Percentiles rank a stretch among this genome's conserved stretches.
phyloP scores from a whole-genome alignment of 2,888 invertebrate species.

The Acrobeloides nanus region DNA sequence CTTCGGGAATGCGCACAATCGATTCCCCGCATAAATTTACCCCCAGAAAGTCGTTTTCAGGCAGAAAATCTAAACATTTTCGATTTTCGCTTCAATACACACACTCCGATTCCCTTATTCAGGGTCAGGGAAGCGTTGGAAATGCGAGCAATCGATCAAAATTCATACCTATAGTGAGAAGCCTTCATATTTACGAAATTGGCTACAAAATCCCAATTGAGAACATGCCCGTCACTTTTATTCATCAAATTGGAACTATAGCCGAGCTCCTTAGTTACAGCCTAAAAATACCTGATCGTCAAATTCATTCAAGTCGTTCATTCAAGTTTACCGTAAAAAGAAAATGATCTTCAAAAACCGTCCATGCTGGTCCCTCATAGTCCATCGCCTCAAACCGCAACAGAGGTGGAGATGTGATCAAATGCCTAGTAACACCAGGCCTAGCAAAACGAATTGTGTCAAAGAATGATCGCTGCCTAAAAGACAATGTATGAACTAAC shows the following conservation, averaged over 20 bases:
- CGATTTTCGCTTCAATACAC: too few relatives aligned
- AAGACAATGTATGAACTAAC: conserved; percentile 9
- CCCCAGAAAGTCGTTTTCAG: too few relatives aligned
- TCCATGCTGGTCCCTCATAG: conserved; percentile 74
- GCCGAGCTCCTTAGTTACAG: conserved; percentile 61
- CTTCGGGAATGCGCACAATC: too few relatives aligned
- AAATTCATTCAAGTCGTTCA: conserved; percentile 3
- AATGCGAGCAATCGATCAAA: too few relatives aligned
- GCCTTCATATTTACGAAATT: conserved; percentile 82
- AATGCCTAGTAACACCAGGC: too few relatives aligned
- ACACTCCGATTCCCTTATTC: too few relatives aligned
- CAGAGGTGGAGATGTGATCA: too few relatives aligned
- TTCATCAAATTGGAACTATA: conserved; percentile 69
- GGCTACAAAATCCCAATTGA: conserved; percentile 91
- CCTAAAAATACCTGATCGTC: conserved; percentile 52
- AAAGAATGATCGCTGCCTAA: conserved; percentile 3
- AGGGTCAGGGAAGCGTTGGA: too few relatives aligned
- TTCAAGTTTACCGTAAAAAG: conserved; percentile 68
- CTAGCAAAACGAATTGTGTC: too few relatives aligned
- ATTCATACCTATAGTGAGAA: conserved; percentile 28
- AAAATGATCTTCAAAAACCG: conserved; percentile 80
- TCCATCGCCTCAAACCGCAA: conserved; percentile 16
- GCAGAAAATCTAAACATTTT: too few relatives aligned
- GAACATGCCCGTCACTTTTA: conserved; percentile 69
- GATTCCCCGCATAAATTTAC: too few relatives aligned